Evolutionary conservation across 2,113 vertebrate genomes (phyloP).

Genomic region (Hemicordylus capensis): DNA sequence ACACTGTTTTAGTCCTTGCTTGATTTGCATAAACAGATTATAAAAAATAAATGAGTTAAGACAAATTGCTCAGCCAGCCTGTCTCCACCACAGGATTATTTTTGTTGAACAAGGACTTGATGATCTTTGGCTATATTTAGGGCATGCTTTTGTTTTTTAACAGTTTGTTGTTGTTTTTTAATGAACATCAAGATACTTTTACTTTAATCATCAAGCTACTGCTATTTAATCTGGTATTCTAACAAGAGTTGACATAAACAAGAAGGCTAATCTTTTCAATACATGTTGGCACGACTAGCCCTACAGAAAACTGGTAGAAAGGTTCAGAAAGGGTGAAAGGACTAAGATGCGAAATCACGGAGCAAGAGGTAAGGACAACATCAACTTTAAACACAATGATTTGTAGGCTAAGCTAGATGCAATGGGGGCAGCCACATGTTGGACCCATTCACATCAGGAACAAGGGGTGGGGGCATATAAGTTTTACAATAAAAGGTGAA

Average conservation of each 20-base stretch:
- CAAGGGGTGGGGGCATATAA: not conserved
- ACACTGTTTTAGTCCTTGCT: not conserved
- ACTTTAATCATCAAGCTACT: not conserved
- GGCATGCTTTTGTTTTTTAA: constrained; percentile 15
- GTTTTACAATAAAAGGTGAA: not conserved
- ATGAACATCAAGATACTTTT: not conserved
- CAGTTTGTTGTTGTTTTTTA: not conserved
- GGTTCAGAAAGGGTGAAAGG: not conserved
- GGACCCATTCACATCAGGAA: not conserved
- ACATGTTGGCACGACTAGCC: not conserved
- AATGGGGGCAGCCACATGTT: not conserved
- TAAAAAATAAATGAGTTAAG: constrained; percentile 14
- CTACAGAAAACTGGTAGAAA: not conserved
- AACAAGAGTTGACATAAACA: not conserved
- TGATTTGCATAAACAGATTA: constrained; percentile 1
- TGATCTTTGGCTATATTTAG: not conserved
- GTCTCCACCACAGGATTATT: not conserved
- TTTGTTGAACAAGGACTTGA: not conserved
- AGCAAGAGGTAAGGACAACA: not conserved
- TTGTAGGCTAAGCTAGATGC: not conserved
- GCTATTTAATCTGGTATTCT: not conserved
- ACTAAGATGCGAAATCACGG: not conserved
- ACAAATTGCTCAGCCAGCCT: not conserved
- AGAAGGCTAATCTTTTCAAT: not conserved
- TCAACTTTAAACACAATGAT: not conserved